A percentile compares a stretch with the other conserved stretches of the same genome.
These are phyloP conservation scores for Plectrocnemia conspersa DNA, from an alignment of 1,140 invertebrate species.

Conservation along the genomic window DNA sequence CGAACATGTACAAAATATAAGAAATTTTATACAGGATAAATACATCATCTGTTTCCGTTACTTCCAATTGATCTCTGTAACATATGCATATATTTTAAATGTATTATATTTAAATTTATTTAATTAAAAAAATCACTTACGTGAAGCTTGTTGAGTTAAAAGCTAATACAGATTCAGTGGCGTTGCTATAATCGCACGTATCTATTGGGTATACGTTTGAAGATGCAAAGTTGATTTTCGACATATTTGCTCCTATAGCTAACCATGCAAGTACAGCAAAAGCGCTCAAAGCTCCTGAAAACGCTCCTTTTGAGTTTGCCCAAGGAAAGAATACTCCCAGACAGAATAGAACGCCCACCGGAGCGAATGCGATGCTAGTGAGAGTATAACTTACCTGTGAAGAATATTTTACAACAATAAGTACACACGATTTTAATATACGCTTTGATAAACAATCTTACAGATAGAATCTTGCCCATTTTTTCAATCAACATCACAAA, in stretches of 20 bases:
- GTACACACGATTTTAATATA: no score
- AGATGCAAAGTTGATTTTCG: background rate
- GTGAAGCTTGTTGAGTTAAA: no score
- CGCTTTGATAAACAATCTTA: background rate
- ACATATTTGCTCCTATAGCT: background rate
- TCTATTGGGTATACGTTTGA: background rate
- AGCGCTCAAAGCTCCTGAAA: background rate
- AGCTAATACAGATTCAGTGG: slow-evolving; percentile 67
- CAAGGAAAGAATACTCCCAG: background rate
- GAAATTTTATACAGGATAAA: slow-evolving; percentile 23
- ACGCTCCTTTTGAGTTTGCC: background rate
- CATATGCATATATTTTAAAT: no score
- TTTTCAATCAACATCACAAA: slow-evolving; percentile 56
- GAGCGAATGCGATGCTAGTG: background rate
- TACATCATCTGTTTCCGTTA: slow-evolving; percentile 13
- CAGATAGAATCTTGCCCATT: slow-evolving; percentile 46
- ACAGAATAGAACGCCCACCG: background rate
- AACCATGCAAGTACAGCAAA: background rate
- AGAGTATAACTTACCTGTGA: slow-evolving; percentile 36
- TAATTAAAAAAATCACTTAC: no score
- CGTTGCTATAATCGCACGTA: slow-evolving; percentile 54
- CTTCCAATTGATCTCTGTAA: no score
- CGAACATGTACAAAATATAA: slow-evolving; percentile 13
- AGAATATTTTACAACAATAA: slow-evolving; percentile 52
- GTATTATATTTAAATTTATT: no score